Evolutionary conservation across 2,888 invertebrate genomes (phyloP).

Genomic region (Onthophagus sagittarius): DNA sequence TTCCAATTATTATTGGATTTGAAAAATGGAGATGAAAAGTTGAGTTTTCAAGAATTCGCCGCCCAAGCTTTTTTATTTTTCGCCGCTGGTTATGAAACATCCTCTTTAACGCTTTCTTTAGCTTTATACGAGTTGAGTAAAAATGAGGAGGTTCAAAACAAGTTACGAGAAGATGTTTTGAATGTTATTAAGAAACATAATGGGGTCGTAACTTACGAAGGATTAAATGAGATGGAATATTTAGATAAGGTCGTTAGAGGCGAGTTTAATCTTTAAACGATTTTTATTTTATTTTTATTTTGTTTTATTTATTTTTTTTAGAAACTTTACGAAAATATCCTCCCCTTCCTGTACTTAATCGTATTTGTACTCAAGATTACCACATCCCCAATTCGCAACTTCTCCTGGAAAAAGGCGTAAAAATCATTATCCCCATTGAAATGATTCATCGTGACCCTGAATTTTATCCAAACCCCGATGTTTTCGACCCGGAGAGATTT

Average conservation of each 20-base stretch:
- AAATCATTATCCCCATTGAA: constrained; percentile 54
- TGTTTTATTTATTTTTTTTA: not conserved
- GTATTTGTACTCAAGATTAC: constrained; percentile 47
- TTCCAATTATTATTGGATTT: constrained; percentile 54
- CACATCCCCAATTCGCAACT: constrained; percentile 50
- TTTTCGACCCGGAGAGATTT: constrained; percentile 58
- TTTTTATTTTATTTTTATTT: not conserved
- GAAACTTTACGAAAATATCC: constrained; percentile 29
- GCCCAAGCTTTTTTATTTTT: constrained; percentile 52
- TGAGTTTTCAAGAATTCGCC: constrained; percentile 40
- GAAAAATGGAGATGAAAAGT: constrained; percentile 33
- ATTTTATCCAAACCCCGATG: constrained; percentile 55
- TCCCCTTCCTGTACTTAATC: constrained; percentile 17
- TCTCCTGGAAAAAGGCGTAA: constrained; percentile 51
- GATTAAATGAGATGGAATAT: constrained; percentile 46
- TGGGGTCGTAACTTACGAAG: constrained; percentile 47
- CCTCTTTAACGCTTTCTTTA: constrained; percentile 48
- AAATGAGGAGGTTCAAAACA: constrained; percentile 41
- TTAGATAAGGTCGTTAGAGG: constrained; percentile 39
- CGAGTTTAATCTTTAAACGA: not conserved
- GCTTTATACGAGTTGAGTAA: constrained; percentile 49
- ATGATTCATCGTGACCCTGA: constrained; percentile 57
- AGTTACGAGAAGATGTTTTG: constrained; percentile 37
- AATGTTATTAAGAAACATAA: constrained; percentile 39
- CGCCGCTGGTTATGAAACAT: constrained; percentile 53